phyloP scores from a whole-genome alignment of 2,113 vertebrate genomes.

The Galbula dea region DNA sequence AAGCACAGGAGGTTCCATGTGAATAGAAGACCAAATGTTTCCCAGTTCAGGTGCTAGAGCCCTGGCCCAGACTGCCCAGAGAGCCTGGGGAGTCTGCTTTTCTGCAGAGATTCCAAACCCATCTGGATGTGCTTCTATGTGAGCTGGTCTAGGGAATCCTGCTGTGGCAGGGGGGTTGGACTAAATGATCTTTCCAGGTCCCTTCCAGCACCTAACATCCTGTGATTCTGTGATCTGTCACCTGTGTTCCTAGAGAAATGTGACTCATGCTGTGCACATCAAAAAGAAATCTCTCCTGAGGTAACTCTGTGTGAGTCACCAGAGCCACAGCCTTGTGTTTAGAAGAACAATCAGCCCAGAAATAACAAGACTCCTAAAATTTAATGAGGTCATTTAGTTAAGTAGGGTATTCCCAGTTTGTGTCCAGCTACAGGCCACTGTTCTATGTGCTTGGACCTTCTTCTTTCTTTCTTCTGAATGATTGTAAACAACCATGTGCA shows the following conservation, averaged over 20 bases:
- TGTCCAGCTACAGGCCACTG: conserved; percentile 45
- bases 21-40: no score
- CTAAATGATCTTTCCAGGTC: no score
- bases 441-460: not conserved
- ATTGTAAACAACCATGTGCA: conserved; percentile 43
- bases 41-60: no score
- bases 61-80: no score
- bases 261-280: conserved; percentile 37
- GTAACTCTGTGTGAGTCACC: conserved; percentile 24
- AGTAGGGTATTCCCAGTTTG: conserved; percentile 48
- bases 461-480: not conserved
- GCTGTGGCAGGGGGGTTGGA: no score
- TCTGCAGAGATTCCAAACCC: no score
- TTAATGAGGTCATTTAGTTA: conserved; percentile 66
- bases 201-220: no score
- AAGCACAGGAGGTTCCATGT: no score
- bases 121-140: no score
- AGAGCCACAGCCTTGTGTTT: conserved; percentile 45
- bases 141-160: no score
- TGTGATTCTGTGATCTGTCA: no score
- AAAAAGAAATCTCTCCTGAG: conserved; percentile 47
- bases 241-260: conserved; percentile 8
- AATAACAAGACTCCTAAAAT: conserved; percentile 60
- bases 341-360: conserved; percentile 61
- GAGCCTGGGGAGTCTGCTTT: no score